These are phyloP conservation scores for Cydia amplana DNA, from an alignment of 1,140 invertebrate species.

Conservation along the genomic window DNA sequence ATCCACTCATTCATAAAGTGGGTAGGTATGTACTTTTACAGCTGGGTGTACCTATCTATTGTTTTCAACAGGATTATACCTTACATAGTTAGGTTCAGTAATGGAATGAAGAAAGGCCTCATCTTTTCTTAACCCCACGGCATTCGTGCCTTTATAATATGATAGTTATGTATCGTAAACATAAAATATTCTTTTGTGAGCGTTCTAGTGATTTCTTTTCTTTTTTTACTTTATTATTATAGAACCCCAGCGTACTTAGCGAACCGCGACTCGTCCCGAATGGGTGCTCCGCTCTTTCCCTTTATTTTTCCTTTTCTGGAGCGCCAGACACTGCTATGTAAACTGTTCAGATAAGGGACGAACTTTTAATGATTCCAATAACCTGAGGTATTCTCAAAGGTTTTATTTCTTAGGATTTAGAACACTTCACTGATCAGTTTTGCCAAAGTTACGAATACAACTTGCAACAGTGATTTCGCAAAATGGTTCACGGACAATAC, in stretches of 20 bases:
- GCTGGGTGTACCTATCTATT: too few species aligned
- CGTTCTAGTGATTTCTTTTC: neutral
- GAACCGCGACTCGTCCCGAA: conserved; percentile 17
- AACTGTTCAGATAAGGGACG: neutral
- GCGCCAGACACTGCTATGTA: conserved; percentile 10
- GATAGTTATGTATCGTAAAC: neutral
- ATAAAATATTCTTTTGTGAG: conserved; percentile 1
- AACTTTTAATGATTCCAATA: conserved; percentile 14
- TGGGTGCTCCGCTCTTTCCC: conserved; percentile 20
- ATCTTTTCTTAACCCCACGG: neutral
- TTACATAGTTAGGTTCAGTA: too few species aligned
- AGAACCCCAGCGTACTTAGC: neutral
- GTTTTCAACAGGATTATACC: too few species aligned
- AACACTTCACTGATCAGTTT: too few species aligned
- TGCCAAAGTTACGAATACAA: neutral
- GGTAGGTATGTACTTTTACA: too few species aligned
- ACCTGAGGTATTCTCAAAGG: neutral
- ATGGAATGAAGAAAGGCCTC: too few species aligned
- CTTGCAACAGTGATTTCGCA: neutral
- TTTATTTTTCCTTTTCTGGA: conserved; percentile 22
- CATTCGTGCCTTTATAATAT: neutral
- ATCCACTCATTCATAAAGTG: too few species aligned
- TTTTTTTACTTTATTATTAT: conserved; percentile 13
- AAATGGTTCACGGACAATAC: conserved; percentile 28
- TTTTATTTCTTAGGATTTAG: too few species aligned